phyloP scores from a whole-genome alignment of 1,140 invertebrate genomes.

The Drosophila micromelanica region DNA sequence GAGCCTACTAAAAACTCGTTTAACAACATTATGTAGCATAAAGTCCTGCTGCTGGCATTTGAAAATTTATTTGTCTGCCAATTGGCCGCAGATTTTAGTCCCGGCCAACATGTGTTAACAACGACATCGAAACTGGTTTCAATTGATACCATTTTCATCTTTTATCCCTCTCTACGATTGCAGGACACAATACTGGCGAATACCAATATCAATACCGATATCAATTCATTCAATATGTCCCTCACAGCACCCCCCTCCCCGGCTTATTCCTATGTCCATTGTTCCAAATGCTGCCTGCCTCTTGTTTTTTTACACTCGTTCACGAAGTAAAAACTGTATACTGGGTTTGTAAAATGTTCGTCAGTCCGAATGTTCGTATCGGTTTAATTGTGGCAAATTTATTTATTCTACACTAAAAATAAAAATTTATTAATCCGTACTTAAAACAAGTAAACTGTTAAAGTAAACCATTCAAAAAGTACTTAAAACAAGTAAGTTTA shows the following conservation, averaged over 20 bases:
- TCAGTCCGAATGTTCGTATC: no score
- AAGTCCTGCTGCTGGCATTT: slow-evolving; percentile 27
- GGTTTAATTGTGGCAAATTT: no score
- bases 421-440: no score
- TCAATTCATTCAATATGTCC: slow-evolving; percentile 75
- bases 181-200: slow-evolving; percentile 52
- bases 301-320: background rate
- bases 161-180: slow-evolving; percentile 22
- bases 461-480: no score
- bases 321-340: no score
- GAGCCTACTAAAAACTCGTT: slow-evolving; percentile 32
- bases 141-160: slow-evolving; percentile 71
- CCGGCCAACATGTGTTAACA: slow-evolving; percentile 76
- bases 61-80: slow-evolving; percentile 49
- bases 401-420: no score
- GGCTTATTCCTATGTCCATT: slow-evolving; percentile 61
- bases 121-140: slow-evolving; percentile 76
- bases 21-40: background rate
- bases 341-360: no score
- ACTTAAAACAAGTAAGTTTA: no score
- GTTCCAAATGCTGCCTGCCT: slow-evolving; percentile 49
- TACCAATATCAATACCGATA: slow-evolving; percentile 55
- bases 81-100: slow-evolving; percentile 21
- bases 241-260: slow-evolving; percentile 43
- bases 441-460: no score